Evolutionary conservation across 2,888 invertebrate species (phyloP), one percentile per base, ranked within the genome.

Genomic region (Mesopsocus fuscifrons): DNA sequence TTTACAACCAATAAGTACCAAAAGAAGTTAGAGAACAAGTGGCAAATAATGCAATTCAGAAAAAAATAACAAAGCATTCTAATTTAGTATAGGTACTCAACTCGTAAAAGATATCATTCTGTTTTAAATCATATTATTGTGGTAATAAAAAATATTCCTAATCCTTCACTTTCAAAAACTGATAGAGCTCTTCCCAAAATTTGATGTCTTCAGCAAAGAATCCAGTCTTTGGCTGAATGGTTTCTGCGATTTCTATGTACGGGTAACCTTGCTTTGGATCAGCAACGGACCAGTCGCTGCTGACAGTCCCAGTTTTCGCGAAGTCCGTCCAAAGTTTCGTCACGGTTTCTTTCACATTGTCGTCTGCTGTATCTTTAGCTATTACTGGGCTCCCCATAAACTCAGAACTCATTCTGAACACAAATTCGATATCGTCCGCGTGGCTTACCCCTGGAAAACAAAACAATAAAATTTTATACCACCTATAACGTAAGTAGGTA

Each of bases 251-350:
- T n/a, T n/a, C n/a, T n/a, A n/a, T n/a, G 26, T 26, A 26, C 6
- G 26, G 8, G 11, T 26, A 26, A 11, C 26, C 11, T 9, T n/a
- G n/a, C n/a, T 26, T 11, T 26, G 26, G 26, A 9, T 26, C 11
- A 26, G 26, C 26, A 26, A 11, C 26, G 11, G 26, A 11, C 26
- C 26, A 26, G 11, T 26, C 26, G 11, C 8, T 11, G 11, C 11
- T 38, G 16, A 20, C 18, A 18, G 13, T 20, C 21, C 38, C 38
- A 18, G 6, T 38, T 20, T 38, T 38, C 6, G 38, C 38, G 21
- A 38, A 38, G 18, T 38, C 38, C 20, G 38, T 38, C 38, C 16
- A 38, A 20, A 38, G n/a, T 38, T 38, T 38, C 17, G 38, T 38
- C 3, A 38, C n/a, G 9, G 6, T 15, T 38, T 15, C 38, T 9